Conservation (phyloP, 2,888 invertebrate genomes). For the Taenaris catops region DNA sequence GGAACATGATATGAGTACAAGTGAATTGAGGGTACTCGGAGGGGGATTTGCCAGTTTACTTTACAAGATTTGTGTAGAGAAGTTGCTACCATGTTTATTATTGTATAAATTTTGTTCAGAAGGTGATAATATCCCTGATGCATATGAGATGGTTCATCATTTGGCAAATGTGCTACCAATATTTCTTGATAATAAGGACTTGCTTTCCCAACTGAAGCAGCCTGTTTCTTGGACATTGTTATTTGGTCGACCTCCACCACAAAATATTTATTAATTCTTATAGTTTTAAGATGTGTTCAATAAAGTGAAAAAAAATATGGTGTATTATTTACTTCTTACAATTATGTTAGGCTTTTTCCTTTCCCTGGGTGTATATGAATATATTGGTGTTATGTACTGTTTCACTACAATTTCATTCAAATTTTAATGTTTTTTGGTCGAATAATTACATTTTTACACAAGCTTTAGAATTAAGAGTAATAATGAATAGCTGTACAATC, state of each 20-base stretch:
- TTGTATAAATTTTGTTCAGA: slow-evolving; percentile 90
- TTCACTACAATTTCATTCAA: no score
- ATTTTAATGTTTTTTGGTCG: no score
- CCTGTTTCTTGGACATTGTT: slow-evolving; percentile 89
- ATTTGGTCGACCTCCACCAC: slow-evolving; percentile 86
- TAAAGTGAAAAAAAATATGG: no score
- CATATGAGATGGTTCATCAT: slow-evolving; percentile 82
- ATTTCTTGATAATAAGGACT: slow-evolving; percentile 57
- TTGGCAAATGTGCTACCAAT: slow-evolving; percentile 76
- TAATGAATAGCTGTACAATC: no score
- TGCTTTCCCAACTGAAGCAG: slow-evolving; percentile 66
- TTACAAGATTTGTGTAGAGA: slow-evolving; percentile 76
- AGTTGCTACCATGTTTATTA: slow-evolving; percentile 79
- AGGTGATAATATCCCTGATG: slow-evolving; percentile 92
- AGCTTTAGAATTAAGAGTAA: no score
- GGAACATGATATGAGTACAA: slow-evolving; percentile 62
- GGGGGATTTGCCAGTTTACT: slow-evolving; percentile 87
- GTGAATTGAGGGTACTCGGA: slow-evolving; percentile 80
- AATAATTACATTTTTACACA: no score
- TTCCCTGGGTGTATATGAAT: no score
- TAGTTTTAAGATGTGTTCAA: no score
- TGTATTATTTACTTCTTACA: no score
- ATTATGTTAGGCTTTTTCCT: no score
- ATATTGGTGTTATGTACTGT: no score
- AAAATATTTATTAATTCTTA: slow-evolving; percentile 51